Base-by-base conservation (phyloP, 2,888 invertebrate genomes). In the Drosophila macrothrix region DNA sequence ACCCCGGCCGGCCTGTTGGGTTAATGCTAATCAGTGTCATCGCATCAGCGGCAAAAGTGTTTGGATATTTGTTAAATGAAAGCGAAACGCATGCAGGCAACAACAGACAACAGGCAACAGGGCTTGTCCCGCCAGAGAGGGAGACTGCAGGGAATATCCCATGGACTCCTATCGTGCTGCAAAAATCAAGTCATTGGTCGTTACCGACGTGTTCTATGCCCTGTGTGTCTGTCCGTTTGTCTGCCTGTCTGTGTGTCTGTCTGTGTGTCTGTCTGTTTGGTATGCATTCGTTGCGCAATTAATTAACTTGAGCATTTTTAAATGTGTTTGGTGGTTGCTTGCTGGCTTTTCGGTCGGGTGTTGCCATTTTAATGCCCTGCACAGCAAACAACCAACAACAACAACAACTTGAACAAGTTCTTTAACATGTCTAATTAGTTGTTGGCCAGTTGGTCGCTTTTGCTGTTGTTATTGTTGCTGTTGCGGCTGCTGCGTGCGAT, bases 381-480 rank as follows among this genome's bases (percentile, higher is more conserved):
- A 58, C 61, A 67, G 73, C 60, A 52, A 56, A 56, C n/a, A 52
- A 52, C 19, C 55, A 68, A 53, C 61, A 71, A 67, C 64, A 68
- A 76, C 59, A 80, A 82, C 76, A 73, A 70, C 63, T 71, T 56
- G 77, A 82, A 83, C 87, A 83, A 88, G 85, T 85, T 91, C 91
- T 90, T 91, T 91, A 91, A 92, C 92, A 92, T 90, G 90, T 91
- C 92, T 92, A 92, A 92, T 92, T 92, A 92, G 92, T 92, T 92
- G 92, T 91, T 86, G 84, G 76, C 33, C 56, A 46, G 63, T 65
- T 43, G 79, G 35, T 58, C 76, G 39, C 46, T 2, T 46, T 46
- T 25, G 22, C 31, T 59, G 68, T 68, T 82, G 76, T 77, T 75
- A 22, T 49, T 46, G 67, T 33, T 56, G 61, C 25, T 67, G 59